Percentiles rank a stretch among this genome's conserved stretches.
Evolutionary conservation across 2,888 invertebrate species (phyloP).

Genomic region (Cyaniris semiargus): DNA sequence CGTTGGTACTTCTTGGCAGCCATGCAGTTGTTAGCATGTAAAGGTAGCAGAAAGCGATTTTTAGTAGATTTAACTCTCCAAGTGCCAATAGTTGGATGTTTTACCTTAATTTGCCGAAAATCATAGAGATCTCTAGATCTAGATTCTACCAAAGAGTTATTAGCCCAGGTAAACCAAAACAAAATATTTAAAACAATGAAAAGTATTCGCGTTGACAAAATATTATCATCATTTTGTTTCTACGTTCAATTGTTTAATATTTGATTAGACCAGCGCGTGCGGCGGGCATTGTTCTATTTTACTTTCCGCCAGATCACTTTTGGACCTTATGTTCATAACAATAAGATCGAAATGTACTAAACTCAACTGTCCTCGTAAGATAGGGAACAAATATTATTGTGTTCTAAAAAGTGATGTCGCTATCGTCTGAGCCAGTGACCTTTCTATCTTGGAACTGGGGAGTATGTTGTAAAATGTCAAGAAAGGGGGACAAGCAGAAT

Average conservation of each 20-base stretch:
- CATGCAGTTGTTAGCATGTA: no score
- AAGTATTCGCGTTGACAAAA: no score
- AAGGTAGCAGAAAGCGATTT: no score
- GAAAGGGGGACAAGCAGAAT: conserved; percentile 16
- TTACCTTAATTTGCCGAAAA: no score
- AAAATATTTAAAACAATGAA: no score
- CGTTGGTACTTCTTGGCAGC: no score
- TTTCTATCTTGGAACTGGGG: conserved; percentile 15
- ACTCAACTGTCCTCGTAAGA: conserved; percentile 13
- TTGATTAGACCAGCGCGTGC: not conserved
- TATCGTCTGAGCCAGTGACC: conserved; percentile 6
- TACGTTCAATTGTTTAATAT: not conserved
- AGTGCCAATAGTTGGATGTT: no score
- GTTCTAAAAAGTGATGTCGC: not conserved
- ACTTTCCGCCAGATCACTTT: not conserved
- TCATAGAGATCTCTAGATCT: no score
- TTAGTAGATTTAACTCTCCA: no score
- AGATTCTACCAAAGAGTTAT: no score
- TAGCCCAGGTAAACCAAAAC: no score
- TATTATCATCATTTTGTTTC: not conserved
- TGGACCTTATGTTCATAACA: not conserved
- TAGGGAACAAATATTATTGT: not conserved
- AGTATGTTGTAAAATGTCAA: not conserved
- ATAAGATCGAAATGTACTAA: not conserved
- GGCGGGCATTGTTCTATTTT: not conserved